phyloP scores from a whole-genome alignment of 2,113 vertebrate species.

The Planiliza haematocheilus region DNA sequence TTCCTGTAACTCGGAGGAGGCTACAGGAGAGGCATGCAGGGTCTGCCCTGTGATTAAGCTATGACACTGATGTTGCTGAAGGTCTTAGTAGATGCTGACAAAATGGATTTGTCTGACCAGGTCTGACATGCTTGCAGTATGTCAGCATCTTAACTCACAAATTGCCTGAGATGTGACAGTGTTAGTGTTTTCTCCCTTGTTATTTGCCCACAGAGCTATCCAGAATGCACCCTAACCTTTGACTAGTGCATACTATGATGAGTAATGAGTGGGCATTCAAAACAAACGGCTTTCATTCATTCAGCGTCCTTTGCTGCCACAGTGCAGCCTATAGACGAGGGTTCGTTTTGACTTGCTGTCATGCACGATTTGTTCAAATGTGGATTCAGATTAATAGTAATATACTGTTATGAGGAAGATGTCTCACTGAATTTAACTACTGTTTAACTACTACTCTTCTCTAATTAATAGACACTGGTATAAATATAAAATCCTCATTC shows the following conservation, averaged over 20 bases:
- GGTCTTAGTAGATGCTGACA: slow-evolving; percentile 51
- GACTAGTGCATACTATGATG: neutral
- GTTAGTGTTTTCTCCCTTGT: neutral
- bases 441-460: slow-evolving; percentile 6
- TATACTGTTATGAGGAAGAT: too few species aligned
- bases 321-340: neutral
- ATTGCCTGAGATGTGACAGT: slow-evolving; percentile 14
- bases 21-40: slow-evolving; percentile 17
- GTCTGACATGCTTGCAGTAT: slow-evolving; percentile 45
- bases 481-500: slow-evolving; percentile 1
- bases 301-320: neutral
- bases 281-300: slow-evolving; percentile 22
- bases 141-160: slow-evolving; percentile 24
- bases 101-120: slow-evolving; percentile 43
- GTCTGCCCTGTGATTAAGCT: slow-evolving; percentile 43
- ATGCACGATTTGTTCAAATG: too few species aligned
- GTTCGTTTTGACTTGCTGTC: neutral
- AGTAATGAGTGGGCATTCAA: slow-evolving; percentile 35
- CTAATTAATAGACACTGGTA: slow-evolving; percentile 2
- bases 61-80: slow-evolving; percentile 43
- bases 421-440: neutral
- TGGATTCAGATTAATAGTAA: too few species aligned
- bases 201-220: neutral
- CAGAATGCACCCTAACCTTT: slow-evolving; percentile 4
- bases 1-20: slow-evolving; percentile 26